Conservation (phyloP, 2,888 invertebrate genomes). For the Dicycla oo region DNA sequence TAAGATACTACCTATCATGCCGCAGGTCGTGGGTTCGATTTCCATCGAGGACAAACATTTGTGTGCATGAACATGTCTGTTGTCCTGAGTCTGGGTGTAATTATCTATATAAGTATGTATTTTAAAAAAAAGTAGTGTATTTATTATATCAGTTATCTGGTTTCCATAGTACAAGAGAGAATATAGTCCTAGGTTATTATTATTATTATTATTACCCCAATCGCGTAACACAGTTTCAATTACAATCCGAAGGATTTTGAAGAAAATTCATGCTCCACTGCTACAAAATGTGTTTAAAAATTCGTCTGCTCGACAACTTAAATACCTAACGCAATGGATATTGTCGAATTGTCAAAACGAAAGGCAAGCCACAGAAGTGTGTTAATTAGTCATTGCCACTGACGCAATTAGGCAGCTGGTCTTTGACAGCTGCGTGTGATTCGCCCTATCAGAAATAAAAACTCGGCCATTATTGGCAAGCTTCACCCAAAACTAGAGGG, state of each 20-base stretch:
- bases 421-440: neutral
- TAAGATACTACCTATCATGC: no score
- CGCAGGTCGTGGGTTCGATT: no score
- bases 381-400: neutral
- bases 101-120: no score
- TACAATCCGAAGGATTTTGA: neutral
- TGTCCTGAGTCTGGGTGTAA: no score
- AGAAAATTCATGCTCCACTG: neutral
- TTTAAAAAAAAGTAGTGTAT: no score
- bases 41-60: no score
- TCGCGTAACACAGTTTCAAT: neutral
- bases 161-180: no score
- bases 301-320: neutral
- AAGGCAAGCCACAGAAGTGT: neutral
- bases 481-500: neutral
- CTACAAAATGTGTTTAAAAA: neutral
- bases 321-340: neutral
- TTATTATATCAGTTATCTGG: no score
- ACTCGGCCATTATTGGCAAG: neutral
- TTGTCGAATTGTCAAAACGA: neutral
- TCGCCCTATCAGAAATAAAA: neutral
- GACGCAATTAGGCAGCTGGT: neutral
- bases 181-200: no score
- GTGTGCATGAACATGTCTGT: no score
- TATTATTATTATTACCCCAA: no score